Percentiles rank a stretch among this genome's conserved stretches.
Conservation (phyloP, 1,140 invertebrate species). For the Pemphigus obesinymphae region DNA sequence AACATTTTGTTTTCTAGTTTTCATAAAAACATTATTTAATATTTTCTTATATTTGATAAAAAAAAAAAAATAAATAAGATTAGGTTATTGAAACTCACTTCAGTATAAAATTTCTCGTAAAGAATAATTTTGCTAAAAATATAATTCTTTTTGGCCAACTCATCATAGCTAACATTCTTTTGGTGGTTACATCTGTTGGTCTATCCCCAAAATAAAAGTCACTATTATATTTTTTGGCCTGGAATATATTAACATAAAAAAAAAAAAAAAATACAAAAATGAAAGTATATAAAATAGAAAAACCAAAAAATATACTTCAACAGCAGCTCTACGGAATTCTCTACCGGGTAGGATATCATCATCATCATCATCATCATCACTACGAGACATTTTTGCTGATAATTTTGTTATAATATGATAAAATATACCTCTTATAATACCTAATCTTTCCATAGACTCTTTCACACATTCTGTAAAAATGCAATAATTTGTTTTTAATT, state of each 20-base stretch:
- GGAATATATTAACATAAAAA: no score
- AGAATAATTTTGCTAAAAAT: slow-evolving; percentile 76
- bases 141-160: slow-evolving; percentile 83
- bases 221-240: slow-evolving; percentile 74
- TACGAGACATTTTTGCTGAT: slow-evolving; percentile 86
- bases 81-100: background rate
- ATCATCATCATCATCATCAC: no score
- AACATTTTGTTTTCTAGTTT: slow-evolving; percentile 56
- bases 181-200: slow-evolving; percentile 83
- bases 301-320: slow-evolving; percentile 62
- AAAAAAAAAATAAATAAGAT: no score
- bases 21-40: no score
- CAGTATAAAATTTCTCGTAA: slow-evolving; percentile 44
- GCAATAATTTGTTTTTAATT: no score
- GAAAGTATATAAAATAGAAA: no score
- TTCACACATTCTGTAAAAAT: slow-evolving; percentile 49
- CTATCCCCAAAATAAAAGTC: slow-evolving; percentile 88
- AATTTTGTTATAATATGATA: slow-evolving; percentile 84
- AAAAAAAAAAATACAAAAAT: no score
- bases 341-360: slow-evolving; percentile 96
- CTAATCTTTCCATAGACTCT: slow-evolving; percentile 62
- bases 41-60: slow-evolving; percentile 7
- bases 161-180: slow-evolving; percentile 73
- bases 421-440: slow-evolving; percentile 82
- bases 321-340: slow-evolving; percentile 87